Evolutionary conservation across 1,140 invertebrate genomes (phyloP).

Genomic region (Drosophila burlai): DNA sequence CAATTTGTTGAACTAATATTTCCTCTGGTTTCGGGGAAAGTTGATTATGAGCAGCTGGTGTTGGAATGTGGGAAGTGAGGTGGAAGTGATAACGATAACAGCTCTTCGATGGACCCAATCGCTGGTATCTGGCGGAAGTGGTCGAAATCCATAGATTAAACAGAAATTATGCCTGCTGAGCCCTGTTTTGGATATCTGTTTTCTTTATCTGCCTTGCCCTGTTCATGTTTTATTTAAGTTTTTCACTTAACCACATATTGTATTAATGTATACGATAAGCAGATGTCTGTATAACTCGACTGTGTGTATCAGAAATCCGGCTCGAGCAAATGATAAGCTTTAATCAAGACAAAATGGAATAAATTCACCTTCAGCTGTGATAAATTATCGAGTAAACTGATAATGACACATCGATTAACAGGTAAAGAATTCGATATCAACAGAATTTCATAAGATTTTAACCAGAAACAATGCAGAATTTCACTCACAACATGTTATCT

Average conservation of each 20-base stretch:
- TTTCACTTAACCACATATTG: not conserved
- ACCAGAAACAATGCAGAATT: slow-evolving; percentile 13
- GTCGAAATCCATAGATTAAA: slow-evolving; percentile 3
- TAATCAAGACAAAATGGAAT: not conserved
- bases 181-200: slow-evolving; percentile 16
- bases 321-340: not conserved
- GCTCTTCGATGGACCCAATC: slow-evolving; percentile 19
- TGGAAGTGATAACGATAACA: slow-evolving; percentile 27
- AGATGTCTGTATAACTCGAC: not conserved
- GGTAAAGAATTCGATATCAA: not conserved
- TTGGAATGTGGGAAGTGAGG: slow-evolving; percentile 27
- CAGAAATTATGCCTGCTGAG: slow-evolving; percentile 12
- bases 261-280: not conserved
- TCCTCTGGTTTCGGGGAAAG: slow-evolving; percentile 11
- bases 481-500: slow-evolving; percentile 6
- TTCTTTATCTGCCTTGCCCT: not conserved
- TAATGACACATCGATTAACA: not conserved
- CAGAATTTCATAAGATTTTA: slow-evolving; percentile 20
- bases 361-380: not conserved
- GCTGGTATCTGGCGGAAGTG: slow-evolving; percentile 16
- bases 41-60: slow-evolving; percentile 35
- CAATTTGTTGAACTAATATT: slow-evolving; percentile 62
- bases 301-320: no score
- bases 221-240: slow-evolving; percentile 19
- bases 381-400: not conserved